Base-by-base conservation (phyloP, 2,113 vertebrate genomes). In the Hylia prasina region DNA sequence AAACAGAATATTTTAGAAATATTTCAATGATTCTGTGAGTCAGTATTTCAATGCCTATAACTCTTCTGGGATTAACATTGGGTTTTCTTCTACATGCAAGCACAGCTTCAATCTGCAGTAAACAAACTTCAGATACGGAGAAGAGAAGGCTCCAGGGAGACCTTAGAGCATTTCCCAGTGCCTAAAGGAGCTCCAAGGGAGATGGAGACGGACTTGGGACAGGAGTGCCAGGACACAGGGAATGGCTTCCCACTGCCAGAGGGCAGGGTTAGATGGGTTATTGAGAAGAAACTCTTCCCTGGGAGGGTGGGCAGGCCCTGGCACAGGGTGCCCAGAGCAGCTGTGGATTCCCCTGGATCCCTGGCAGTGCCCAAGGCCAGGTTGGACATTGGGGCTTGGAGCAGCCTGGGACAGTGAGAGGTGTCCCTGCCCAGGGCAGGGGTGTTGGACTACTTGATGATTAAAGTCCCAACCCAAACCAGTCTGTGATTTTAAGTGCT, bases 381-480 rank as follows among this genome's bases (percentile, higher is more conserved):
- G 61, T 0, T 80, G 86, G 42, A 5, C 1, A 2, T 1, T 54
- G 53, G 30, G 66, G 40, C 42, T 63, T 3, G 65, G 48, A 64
- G 24, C 85, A 63, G 2, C n/a, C 56, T 79, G 65, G 65, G 31
- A 3, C 0, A 31, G 57, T 42, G 57, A 35, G 0, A 88, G 27
- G 25, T 56, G 66, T 65, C 37, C 35, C 50, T 88, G 35, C 11
- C 20, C 42, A 9, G 8, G 50, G 17, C n/a, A 31, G 31, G 7
- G 44, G 7, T 2, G 6, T 37, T 14, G 48, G 1, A 28, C 7
- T 16, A 5, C 7, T 10, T 33, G 37, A 3, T 23, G 11, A 17
- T 39, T 51, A 12, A 66, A 13, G 8, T 53, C 19, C 12, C 45
- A 51, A 4, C 37, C 15, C 37, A 45, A 58, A 30, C 28, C 33